Percentiles rank a stretch among this genome's conserved stretches.
Conservation (phyloP, 2,888 invertebrate genomes). For the Archaeoteleia sp. region DNA sequence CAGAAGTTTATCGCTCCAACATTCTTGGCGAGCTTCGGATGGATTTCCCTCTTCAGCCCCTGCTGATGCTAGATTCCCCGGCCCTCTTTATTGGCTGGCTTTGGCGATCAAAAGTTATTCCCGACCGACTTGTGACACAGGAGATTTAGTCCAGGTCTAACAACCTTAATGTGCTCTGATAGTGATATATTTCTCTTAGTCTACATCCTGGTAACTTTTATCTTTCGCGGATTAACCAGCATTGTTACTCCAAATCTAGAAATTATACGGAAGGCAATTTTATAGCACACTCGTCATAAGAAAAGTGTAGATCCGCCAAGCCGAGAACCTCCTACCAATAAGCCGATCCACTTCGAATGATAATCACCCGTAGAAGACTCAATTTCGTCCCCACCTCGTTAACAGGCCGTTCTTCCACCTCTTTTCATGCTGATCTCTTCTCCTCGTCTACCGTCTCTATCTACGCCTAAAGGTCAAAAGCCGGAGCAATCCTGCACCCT, state of each 20-base stretch:
- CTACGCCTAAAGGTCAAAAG: slow-evolving; percentile 60
- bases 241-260: no score
- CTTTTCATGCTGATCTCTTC: slow-evolving; percentile 26
- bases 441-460: slow-evolving; percentile 33
- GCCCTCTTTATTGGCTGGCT: slow-evolving; percentile 40
- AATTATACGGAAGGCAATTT: no score
- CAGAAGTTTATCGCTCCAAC: slow-evolving; percentile 73
- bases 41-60: slow-evolving; percentile 69
- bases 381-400: slow-evolving; percentile 67
- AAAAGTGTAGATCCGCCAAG: no score
- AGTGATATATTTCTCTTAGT: no score
- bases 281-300: no score
- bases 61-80: slow-evolving; percentile 49
- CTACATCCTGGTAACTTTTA: no score
- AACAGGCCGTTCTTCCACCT: slow-evolving; percentile 10
- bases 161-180: no score
- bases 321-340: slow-evolving; percentile 48
- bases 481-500: slow-evolving; percentile 60
- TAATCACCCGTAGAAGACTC: slow-evolving; percentile 71
- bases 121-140: no score
- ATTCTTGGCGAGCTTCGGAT: slow-evolving; percentile 73
- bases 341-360: slow-evolving; percentile 68
- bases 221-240: no score
- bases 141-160: no score
- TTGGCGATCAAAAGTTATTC: slow-evolving; percentile 42